phyloP scores from a whole-genome alignment of 2,797 vertebrate species.

The Myotis vivesi region DNA sequence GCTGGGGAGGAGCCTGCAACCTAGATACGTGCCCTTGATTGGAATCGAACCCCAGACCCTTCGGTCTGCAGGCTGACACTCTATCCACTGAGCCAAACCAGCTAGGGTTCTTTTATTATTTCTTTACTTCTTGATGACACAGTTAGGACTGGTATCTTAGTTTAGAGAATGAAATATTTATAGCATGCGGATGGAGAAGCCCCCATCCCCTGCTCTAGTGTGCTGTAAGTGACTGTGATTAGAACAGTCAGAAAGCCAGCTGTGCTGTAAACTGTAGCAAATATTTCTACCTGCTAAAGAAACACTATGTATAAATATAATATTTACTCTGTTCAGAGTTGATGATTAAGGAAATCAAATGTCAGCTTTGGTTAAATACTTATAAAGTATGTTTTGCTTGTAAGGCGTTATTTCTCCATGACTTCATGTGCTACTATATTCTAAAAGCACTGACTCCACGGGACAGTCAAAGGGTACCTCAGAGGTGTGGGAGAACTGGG shows the following conservation, averaged over 20 bases:
- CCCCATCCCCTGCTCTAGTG: not conserved
- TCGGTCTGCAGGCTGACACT: not conserved
- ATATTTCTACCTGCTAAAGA: not conserved
- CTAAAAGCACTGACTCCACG: not conserved
- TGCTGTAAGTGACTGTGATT: not conserved
- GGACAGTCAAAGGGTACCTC: not conserved
- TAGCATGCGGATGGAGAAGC: not conserved
- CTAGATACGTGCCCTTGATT: too few species aligned
- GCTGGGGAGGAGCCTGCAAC: too few species aligned
- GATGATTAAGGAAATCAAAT: not conserved
- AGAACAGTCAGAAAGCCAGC: conserved; percentile 37
- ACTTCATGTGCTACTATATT: not conserved
- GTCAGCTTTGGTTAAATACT: not conserved
- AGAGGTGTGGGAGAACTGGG: not conserved
- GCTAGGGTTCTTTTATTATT: not conserved
- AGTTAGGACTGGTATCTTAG: not conserved
- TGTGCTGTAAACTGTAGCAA: not conserved
- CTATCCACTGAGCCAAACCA: not conserved
- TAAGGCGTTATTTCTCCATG: not conserved
- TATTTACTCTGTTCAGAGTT: accelerated
- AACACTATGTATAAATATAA: not conserved
- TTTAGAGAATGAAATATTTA: conserved; percentile 17
- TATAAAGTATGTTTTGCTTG: not conserved
- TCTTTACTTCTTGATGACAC: not conserved
- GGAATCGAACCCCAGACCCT: too few species aligned